Percentiles rank a stretch among this genome's conserved stretches.
These are phyloP conservation scores for Tupaia chinensis DNA, from an alignment of 2,113 vertebrate species.

Conservation along the genomic window DNA sequence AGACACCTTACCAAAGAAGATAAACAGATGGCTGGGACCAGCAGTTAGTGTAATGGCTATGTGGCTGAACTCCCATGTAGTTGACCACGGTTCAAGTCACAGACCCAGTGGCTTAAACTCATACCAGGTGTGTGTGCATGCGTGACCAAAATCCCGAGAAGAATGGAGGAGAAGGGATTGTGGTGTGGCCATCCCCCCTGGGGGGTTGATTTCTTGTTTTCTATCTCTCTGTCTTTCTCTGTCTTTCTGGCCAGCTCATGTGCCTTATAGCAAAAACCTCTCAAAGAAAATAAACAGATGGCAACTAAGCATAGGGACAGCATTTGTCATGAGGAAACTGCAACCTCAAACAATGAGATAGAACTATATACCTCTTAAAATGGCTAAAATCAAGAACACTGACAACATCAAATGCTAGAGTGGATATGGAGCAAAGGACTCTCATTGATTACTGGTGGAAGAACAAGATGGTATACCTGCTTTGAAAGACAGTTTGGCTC, in stretches of 20 bases:
- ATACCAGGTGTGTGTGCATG: no score
- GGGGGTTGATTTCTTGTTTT: no score
- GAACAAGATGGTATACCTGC: slow-evolving; percentile 26
- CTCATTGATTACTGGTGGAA: not conserved
- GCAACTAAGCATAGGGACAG: slow-evolving; percentile 15
- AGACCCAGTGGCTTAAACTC: no score
- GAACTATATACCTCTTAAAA: not conserved
- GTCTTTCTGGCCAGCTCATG: no score
- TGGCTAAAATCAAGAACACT: slow-evolving; percentile 7
- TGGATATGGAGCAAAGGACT: not conserved
- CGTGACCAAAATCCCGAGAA: no score
- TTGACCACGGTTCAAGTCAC: no score
- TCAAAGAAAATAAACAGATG: not conserved
- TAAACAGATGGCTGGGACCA: not conserved
- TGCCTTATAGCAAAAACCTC: no score
- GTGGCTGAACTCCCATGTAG: no score
- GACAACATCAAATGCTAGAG: not conserved
- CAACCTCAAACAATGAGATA: slow-evolving; percentile 1
- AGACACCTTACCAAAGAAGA: slow-evolving; percentile 1
- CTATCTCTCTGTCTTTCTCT: no score
- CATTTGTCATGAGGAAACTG: not conserved
- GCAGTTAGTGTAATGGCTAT: no score
- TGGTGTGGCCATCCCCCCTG: no score
- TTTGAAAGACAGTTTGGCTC: not conserved
- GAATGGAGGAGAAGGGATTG: no score